Base-by-base conservation (phyloP, 2,113 vertebrate species). In the Prunella himalayana region DNA sequence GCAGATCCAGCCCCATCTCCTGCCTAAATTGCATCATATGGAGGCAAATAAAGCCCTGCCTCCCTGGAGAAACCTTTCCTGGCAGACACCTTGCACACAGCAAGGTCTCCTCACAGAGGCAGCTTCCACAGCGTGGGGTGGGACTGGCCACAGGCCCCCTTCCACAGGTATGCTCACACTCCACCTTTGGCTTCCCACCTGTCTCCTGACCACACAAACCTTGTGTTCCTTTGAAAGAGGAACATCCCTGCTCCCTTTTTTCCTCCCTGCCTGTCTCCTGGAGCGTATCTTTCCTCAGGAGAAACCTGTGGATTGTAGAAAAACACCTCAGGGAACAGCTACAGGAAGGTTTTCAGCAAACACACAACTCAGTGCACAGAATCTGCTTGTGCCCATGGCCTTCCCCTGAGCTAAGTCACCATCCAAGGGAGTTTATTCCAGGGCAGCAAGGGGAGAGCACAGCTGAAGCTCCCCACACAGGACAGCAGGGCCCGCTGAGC, bases 201-300 rank as follows among this genome's bases (percentile, higher is more conserved):
- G 42, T 37, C 35, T 91, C 51, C 70, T 64, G 61, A 79, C 11
- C 13, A 31, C 47, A 56, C 5, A 47, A 21, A n/a, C 31, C 23
- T 22, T 31, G 17, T 45, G 45, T 57, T 68, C 18, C 41, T 64
- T 65, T 45, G 13, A 28, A 59, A 73, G 0, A 15, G 15, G 25
- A 49, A 2, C 28, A 21, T 42, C 18, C n/a, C 16, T 56, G 47
- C 7, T 18, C 6, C 1, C 42, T 27, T 86, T 72, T 82, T 19
- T 80, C 6, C 72, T 39, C 50, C 31, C 8, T 20, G 21, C 44
- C 33, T 51, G 13, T 19, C 30, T 90, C 39, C 25, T 31, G 50
- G 25, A 56, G 19, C 0, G 0, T 10, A 19, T 39, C 23, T 56
- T 30, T 21, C 39, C 27, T 60, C 64, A 12, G 2, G 25, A n/a